A percentile compares a stretch with the other conserved stretches of the same genome.
These are phyloP conservation scores for Neopelma chrysocephalum DNA, from an alignment of 2,797 vertebrate genomes.

Conservation along the genomic window DNA sequence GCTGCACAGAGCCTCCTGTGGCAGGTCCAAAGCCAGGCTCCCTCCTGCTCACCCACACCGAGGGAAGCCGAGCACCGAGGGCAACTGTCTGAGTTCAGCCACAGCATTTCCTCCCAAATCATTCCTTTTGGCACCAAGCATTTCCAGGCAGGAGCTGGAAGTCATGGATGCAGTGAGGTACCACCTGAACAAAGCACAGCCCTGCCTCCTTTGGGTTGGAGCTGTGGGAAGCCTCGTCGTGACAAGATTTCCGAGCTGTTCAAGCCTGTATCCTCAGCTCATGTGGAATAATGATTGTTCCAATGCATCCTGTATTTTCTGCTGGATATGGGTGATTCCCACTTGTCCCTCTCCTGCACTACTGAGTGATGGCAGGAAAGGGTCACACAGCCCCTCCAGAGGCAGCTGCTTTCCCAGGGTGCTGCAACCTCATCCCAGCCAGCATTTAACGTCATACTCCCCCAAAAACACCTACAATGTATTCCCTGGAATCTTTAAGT, in stretches of 20 bases:
- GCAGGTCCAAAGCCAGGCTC: background rate
- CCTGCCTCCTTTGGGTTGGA: background rate
- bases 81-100: background rate
- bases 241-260: background rate
- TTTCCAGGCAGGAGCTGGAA: background rate
- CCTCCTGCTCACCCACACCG: fast-evolving
- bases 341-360: background rate
- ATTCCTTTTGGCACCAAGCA: background rate
- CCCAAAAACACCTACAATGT: background rate
- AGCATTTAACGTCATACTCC: too few relatives aligned
- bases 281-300: fast-evolving
- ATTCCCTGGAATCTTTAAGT: background rate
- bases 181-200: background rate
- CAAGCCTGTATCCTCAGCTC: background rate
- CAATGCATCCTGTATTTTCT: background rate
- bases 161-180: fast-evolving
- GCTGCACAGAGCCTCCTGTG: background rate
- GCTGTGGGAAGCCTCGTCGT: background rate
- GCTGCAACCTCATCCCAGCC: background rate
- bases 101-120: fast-evolving
- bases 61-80: background rate
- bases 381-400: background rate
- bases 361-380: background rate
- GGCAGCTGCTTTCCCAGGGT: background rate
- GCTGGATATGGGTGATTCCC: background rate